phyloP scores from a whole-genome alignment of 2,113 vertebrate genomes.

The Aythya baeri region DNA sequence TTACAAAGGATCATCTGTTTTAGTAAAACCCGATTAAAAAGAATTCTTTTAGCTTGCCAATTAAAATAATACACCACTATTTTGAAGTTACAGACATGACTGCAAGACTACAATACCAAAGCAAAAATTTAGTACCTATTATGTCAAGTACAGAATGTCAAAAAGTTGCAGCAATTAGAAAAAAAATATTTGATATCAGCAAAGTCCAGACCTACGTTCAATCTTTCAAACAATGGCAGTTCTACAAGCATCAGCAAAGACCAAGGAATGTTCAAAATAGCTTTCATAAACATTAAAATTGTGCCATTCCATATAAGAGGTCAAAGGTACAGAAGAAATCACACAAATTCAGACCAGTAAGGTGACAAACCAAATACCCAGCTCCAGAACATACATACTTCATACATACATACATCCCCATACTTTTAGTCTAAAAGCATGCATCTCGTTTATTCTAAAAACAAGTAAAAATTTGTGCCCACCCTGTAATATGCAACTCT shows the following conservation, averaged over 20 bases:
- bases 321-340: not conserved
- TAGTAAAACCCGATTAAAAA: slow-evolving; percentile 23
- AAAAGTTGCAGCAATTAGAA: not conserved
- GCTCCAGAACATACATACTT: not conserved
- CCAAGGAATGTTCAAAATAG: not conserved
- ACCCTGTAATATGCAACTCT: not conserved
- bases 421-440: not conserved
- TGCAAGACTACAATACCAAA: not conserved
- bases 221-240: not conserved
- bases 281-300: not conserved
- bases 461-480: not conserved
- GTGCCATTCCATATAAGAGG: not conserved
- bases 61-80: not conserved
- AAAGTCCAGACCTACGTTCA: not conserved
- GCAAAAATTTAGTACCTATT: not conserved
- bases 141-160: not conserved
- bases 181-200: not conserved
- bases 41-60: not conserved
- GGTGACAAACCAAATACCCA: not conserved
- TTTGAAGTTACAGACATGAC: not conserved
- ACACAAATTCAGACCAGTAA: not conserved
- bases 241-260: not conserved
- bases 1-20: slow-evolving; percentile 30
- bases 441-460: not conserved
- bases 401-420: not conserved